Evolutionary conservation across 2,113 vertebrate species (phyloP), one percentile per base, ranked within the genome.

Genomic region (Brachyistius frenatus): DNA sequence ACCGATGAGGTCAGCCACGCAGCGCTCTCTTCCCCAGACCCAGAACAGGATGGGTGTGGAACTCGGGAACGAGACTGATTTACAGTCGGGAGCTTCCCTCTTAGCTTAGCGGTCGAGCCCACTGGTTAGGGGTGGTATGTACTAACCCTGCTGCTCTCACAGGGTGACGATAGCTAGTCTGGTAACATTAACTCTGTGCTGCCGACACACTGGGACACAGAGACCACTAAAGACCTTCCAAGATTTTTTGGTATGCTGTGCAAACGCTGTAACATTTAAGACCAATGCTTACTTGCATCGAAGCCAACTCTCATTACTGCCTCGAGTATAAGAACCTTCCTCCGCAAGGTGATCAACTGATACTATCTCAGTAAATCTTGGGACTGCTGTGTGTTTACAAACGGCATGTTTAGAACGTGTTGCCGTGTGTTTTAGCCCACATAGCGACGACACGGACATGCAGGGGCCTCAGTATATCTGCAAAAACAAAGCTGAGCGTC

Each of bases 11-110:
- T 93, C 92, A 91, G 89, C 83, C 73, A 88, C 41, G 83, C 66
- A 81, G 81, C 82, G 60, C 78, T 63, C 84, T 82, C 87, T 81
- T 91, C 85, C 89, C 87, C 80, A 86, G 87, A 80, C 68, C 87
- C 81, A 83, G 88, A 88, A 84, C 92, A 93, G 90, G 91, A 93
- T 93, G 93, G 92, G 93, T 77, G 93, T 90, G 93, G 87, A 89
- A 64, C 78, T 69, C 49, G 31, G 83, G 57, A 88, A 89, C 84
- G 2, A 84, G 80, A 44, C 88, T 89, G 90, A 92, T 91, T 92
- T 92, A 93, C 90, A 89, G 88, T 76, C 74, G 15, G 67, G 63
- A 82, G 80, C 79, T 74, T 88, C 89, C 70, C 77, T 80, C 64
- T 23, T 39, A 37, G 73, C 70, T 5, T 57, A 77, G 73, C 71